Evolutionary conservation across 1,140 invertebrate species (phyloP).

Genomic region (Galleria mellonella): DNA sequence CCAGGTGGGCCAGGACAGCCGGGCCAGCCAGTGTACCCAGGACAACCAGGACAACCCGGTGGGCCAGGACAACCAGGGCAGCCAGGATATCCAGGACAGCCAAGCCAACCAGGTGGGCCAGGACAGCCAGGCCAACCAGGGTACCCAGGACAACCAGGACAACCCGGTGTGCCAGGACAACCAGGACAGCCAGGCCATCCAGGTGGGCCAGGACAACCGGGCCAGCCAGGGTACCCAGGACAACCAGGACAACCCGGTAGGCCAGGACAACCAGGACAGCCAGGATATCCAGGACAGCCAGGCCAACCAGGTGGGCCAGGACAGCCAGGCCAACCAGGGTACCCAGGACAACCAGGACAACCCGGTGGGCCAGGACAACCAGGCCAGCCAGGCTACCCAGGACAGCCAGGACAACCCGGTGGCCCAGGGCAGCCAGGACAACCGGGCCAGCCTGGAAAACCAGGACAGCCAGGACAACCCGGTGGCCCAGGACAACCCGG

Average conservation of each 20-base stretch:
- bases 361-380: slow-evolving; percentile 15
- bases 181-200: slow-evolving; percentile 5
- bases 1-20: slow-evolving; percentile 3
- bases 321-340: slow-evolving; percentile 4
- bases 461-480: slow-evolving; percentile 19
- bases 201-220: slow-evolving; percentile 1
- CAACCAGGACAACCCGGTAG: slow-evolving; percentile 3
- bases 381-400: slow-evolving; percentile 3
- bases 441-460: slow-evolving; percentile 11
- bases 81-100: slow-evolving; percentile 5
- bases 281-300: slow-evolving; percentile 9
- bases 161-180: slow-evolving; percentile 2
- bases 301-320: slow-evolving; percentile 1
- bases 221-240: slow-evolving; percentile 2
- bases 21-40: slow-evolving; percentile 2
- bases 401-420: slow-evolving; percentile 4
- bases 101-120: slow-evolving; percentile 2
- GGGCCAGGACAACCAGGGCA: slow-evolving; percentile 11
- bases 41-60: slow-evolving; percentile 14
- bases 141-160: slow-evolving; percentile 13
- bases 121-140: slow-evolving; percentile 4
- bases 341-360: slow-evolving; percentile 4
- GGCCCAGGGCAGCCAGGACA: not conserved
- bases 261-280: slow-evolving; percentile 4
- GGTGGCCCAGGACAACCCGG: slow-evolving; percentile 25